Base-by-base conservation (phyloP, 2,797 vertebrate genomes). In the Chelon labrosus region DNA sequence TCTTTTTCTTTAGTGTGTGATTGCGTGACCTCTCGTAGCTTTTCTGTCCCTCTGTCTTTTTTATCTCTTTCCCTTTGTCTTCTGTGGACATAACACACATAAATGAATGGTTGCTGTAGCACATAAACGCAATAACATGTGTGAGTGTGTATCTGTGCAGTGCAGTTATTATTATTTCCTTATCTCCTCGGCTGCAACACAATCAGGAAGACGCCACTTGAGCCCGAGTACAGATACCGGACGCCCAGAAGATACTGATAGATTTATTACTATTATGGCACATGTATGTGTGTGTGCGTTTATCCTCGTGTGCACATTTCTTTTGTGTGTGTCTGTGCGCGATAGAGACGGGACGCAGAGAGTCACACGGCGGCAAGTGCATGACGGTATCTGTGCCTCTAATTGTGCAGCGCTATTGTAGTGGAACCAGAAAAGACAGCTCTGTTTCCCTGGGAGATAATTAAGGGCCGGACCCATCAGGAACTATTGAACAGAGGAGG, bases 401-500 rank as follows among this genome's bases (percentile, higher is more conserved):
- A 93, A 93, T 93, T 92, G 91, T 89, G 88, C 83, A 75, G 86
- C 88, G 91, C 89, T 92, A 91, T 92, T 92, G 91, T 92, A 92
- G 85, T 93, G 92, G 89, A 93, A 92, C 91, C 87, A 89, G 67
- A 83, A 85, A 81, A 91, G 92, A 93, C 91, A 93, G 91, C 88
- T 91, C 86, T 91, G 91, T 93, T 93, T 92, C 91, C 79, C 80
- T 89, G 86, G 88, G 88, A 91, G 89, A 87, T 93, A 91, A 93
- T 93, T 93, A 93, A 91, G 88, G 88, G 91, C 85, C 39, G 89
- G 89, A 91, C 90, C 88, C 85, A 89, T 92, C 91, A 92, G 85
- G 77, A 92, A 90, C 89, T 91, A 87, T 91, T 90, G 88, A 90
- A 90, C 86, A 84, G 89, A 86, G 58, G 84, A 87, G 80, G 80